Conservation (phyloP, 2,113 vertebrate species). For the Ceyx melanurus region DNA sequence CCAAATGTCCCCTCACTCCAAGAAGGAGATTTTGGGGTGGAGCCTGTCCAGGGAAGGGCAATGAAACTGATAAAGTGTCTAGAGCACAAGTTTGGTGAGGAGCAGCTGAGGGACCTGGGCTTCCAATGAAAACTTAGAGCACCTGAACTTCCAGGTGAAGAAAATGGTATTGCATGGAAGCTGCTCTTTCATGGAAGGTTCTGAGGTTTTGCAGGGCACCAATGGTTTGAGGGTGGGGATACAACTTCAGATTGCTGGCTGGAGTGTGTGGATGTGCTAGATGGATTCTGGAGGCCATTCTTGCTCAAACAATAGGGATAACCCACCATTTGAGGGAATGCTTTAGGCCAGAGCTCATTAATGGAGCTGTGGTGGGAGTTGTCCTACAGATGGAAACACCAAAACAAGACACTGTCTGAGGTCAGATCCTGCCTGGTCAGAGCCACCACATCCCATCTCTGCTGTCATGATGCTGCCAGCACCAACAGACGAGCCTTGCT, state of each 20-base stretch:
- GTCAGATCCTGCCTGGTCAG: not conserved
- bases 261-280: not conserved
- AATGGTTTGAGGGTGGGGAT: not conserved
- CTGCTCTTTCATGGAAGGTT: not conserved
- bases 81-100: too few relatives aligned
- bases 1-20: not conserved
- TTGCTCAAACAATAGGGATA: not conserved
- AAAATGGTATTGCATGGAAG: not conserved
- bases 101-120: too few relatives aligned
- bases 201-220: not conserved
- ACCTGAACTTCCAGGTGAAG: not conserved
- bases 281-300: not conserved
- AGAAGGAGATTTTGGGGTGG: not conserved
- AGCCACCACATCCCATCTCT: rapidly evolving
- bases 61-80: too few relatives aligned
- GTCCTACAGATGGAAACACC: not conserved
- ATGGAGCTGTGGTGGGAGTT: not conserved
- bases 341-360: not conserved
- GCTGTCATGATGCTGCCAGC: rapidly evolving
- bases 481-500: not conserved
- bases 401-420: not conserved
- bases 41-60: not conserved
- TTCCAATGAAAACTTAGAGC: not conserved
- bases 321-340: rapidly evolving
- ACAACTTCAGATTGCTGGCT: not conserved